Evolutionary conservation across 2,797 vertebrate genomes (phyloP), one percentile per base, ranked within the genome.

Genomic region (Babyrousa celebensis): DNA sequence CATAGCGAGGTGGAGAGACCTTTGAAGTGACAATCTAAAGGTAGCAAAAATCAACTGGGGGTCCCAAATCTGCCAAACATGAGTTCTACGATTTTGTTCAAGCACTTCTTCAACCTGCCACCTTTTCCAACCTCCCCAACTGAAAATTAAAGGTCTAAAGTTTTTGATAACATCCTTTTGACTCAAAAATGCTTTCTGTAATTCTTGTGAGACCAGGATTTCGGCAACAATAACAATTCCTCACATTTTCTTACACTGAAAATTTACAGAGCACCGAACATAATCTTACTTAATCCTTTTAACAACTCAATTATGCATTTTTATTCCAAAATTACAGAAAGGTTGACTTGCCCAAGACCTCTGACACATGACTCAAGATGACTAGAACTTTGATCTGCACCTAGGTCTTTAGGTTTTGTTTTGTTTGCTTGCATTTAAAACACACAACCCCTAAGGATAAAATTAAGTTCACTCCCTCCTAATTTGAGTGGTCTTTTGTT

Each of bases 231-330:
- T 36, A 91, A 70, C 32, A 87, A 79, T 23, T 54, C 36, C 14
- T 91, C n/a, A 14, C 5, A 63, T 93, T 95, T 91, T 67, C 7
- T 67, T 80, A 83, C 58, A 87, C 65, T 71, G 74, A 17, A 71
- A 87, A 83, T 92, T 85, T 56, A 63, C 63, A 71, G 17, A 91
- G 85, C 86, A 86, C 27, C 79, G 74, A 86, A 43, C 23, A 95
- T 43, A 96, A 91, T 78, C 91, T 94, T 72, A 48, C 60, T 95
- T 92, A 91, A 91, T 89, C 65, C 54, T 93, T 97, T 93, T 67
- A 91, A 84, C 40, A 84, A 96, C 48, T 23, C 77, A 48, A 21
- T 86, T 88, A 94, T 16, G 48, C 29, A 54, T 43, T 54, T 58
- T 48, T 94, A 80, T 52, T 48, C 36, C 67, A n/a, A 88, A 88